A percentile compares a stretch with the other conserved stretches of the same genome.
These are phyloP conservation scores for Iphiclides podalirius DNA, from an alignment of 2,888 invertebrate genomes.

Conservation along the genomic window DNA sequence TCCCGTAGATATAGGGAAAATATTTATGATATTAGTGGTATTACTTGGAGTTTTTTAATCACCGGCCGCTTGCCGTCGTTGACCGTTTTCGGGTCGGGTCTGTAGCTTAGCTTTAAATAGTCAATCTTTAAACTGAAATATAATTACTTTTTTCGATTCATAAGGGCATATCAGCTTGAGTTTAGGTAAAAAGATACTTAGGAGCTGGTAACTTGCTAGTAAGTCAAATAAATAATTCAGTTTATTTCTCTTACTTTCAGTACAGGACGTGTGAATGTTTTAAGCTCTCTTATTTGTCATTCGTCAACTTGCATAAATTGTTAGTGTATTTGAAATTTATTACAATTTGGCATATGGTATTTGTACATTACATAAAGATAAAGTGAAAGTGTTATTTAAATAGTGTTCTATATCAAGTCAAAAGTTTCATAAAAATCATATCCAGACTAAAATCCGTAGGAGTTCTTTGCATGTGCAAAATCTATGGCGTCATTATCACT, in stretches of 20 bases:
- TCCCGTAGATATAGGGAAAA: no score
- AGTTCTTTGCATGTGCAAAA: slow-evolving; percentile 55
- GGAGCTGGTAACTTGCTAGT: no score
- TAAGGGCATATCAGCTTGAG: no score
- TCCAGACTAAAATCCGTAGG: slow-evolving; percentile 39
- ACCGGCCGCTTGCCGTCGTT: no score
- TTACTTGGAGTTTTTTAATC: no score
- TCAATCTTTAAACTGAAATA: no score
- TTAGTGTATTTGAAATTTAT: slow-evolving; percentile 13
- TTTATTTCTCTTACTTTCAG: not conserved
- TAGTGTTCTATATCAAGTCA: slow-evolving; percentile 32
- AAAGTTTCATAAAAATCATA: slow-evolving; percentile 28
- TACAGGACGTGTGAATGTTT: slow-evolving; percentile 4
- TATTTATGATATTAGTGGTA: no score
- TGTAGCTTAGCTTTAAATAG: no score
- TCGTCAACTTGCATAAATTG: slow-evolving; percentile 2
- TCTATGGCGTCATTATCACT: slow-evolving; percentile 87
- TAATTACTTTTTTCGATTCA: no score
- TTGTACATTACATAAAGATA: not conserved
- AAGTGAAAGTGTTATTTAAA: slow-evolving; percentile 24
- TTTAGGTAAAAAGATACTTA: no score
- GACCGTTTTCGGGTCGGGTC: no score
- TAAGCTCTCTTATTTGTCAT: not conserved
- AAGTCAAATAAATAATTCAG: slow-evolving; percentile 4
- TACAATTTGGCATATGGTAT: not conserved